Base-by-base conservation (phyloP, 2,888 invertebrate genomes). In the Drosophila recens region DNA sequence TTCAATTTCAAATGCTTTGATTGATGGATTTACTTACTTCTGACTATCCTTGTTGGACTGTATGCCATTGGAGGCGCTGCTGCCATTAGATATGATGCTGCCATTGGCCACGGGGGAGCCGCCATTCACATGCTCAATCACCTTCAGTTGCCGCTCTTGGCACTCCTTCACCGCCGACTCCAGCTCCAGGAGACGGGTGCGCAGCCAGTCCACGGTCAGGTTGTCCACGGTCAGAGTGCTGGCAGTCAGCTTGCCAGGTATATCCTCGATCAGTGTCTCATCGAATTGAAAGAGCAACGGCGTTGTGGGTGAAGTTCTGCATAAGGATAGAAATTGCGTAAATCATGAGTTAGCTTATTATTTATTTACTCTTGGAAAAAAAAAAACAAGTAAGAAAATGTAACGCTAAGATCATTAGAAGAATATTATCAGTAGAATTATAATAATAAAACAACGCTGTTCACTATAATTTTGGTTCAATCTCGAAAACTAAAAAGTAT, bases 181-280 rank as follows among this genome's bases (percentile, higher is more conserved):
- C 72, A 97, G 92, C 82, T 97, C 97, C 15, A 94, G 94, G 61
- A 97, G 93, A 90, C 96, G 96, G 76, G 95, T 96, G 85, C 97
- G 95, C 64, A 98, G 93, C 96, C 97, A 97, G 89, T 98, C 98
- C 42, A 97, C 96, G 0, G 98, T 98, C 34, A 98, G 94, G 92
- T 98, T 98, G 92, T 98, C 98, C 0, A 98, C 97, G 0, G 98
- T 97, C 76, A 98, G 92, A 90, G 96, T 96, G 93, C 97, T 97
- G n/a, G 97, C 96, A 86, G 96, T 94, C 54, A 98, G 94, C 92
- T 96, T 97, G 9, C 98, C 97, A 56, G 96, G 96, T 58, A 97
- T 97, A 87, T 98, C 97, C 89, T 97, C 97, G 38, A 98, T 96
- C 69, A 98, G 94, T 82, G 96, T 96, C 87, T 97, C 96, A 92